Evolutionary conservation across 2,113 vertebrate species (phyloP).

Genomic region (Columba livia): DNA sequence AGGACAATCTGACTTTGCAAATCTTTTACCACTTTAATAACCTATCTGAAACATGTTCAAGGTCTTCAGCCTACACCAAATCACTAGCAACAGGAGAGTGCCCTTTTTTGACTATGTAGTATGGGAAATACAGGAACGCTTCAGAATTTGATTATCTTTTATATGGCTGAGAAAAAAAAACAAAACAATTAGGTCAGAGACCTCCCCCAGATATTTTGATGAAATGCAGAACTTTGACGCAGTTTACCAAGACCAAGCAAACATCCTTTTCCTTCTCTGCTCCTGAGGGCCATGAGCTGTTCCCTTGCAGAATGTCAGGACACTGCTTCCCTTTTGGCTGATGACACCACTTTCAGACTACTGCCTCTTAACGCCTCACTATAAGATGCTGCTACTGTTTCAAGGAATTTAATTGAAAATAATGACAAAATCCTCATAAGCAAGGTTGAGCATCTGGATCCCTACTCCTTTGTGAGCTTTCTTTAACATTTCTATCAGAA

Average conservation of each 20-base stretch:
- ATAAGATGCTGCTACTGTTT: not conserved
- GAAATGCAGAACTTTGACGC: not conserved
- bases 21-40: not conserved
- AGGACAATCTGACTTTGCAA: not conserved
- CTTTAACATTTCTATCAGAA: not conserved
- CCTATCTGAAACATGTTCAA: not conserved
- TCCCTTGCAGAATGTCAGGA: not conserved
- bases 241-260: not conserved
- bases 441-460: not conserved
- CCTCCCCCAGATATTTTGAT: not conserved
- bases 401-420: not conserved
- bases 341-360: not conserved
- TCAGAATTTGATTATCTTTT: not conserved
- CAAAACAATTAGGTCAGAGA: not conserved
- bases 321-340: not conserved
- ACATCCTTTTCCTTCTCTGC: not conserved
- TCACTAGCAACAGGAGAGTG: not conserved
- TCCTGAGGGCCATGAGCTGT: not conserved
- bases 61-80: not conserved
- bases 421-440: not conserved
- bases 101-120: not conserved
- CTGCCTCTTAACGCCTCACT: not conserved
- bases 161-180: not conserved
- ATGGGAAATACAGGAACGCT: not conserved
- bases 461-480: not conserved